phyloP scores from a whole-genome alignment of 2,797 vertebrate species.

The Rhinogobio ventralis region DNA sequence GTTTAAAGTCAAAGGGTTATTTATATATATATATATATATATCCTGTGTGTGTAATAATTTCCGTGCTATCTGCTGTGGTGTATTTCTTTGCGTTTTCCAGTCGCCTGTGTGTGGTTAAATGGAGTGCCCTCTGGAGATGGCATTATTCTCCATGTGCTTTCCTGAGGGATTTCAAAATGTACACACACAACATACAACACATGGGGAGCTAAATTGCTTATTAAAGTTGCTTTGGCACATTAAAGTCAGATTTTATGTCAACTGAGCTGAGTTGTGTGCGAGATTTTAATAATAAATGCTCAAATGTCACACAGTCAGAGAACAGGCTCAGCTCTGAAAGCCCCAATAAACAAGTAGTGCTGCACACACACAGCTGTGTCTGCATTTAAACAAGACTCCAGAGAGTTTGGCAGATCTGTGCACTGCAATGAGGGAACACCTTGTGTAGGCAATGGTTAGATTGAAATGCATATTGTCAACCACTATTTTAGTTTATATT shows the following conservation, averaged over 20 bases:
- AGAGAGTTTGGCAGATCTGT: slow-evolving; percentile 33
- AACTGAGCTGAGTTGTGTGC: slow-evolving; percentile 3
- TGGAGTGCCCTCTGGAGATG: slow-evolving; percentile 23
- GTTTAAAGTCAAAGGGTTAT: background rate
- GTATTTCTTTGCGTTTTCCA: slow-evolving; percentile 29
- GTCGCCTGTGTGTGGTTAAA: slow-evolving; percentile 39
- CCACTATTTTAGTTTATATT: background rate
- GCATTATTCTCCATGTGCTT: slow-evolving; percentile 20
- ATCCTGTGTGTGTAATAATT: slow-evolving; percentile 29
- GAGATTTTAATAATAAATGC: slow-evolving; percentile 8
- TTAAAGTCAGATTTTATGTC: background rate
- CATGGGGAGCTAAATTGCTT: background rate
- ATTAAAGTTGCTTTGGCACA: slow-evolving; percentile 13
- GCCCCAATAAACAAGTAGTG: slow-evolving; percentile 23
- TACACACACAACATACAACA: slow-evolving; percentile 14
- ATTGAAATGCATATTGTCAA: background rate
- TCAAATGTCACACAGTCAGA: background rate
- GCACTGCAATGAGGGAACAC: slow-evolving; percentile 20
- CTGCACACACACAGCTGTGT: slow-evolving; percentile 29
- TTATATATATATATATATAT: too few species aligned
- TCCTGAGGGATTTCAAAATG: slow-evolving; percentile 12
- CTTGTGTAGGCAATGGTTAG: background rate
- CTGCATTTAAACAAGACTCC: slow-evolving; percentile 43
- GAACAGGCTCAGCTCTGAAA: slow-evolving; percentile 22
- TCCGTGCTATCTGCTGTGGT: slow-evolving; percentile 32